Conservation (phyloP, 2,888 invertebrate genomes). For the Andrena bicolor region DNA sequence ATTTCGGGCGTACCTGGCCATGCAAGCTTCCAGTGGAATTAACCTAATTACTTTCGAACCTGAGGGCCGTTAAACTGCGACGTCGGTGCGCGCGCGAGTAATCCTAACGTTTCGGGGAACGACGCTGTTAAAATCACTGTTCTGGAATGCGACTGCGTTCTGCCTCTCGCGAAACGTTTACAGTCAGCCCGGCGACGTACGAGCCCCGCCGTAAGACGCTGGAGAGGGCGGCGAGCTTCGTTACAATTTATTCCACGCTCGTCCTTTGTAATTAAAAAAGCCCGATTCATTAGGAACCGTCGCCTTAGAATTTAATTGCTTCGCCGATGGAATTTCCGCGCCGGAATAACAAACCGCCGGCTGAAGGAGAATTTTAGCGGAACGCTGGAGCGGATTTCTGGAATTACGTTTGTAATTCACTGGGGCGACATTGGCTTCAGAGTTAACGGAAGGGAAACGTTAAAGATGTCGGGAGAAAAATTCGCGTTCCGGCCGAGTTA, state of each 20-base stretch:
- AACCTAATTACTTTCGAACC: conserved; percentile 74
- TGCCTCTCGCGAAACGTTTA: conserved; percentile 51
- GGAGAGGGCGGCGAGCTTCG: conserved; percentile 36
- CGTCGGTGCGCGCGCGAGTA: conserved; percentile 51
- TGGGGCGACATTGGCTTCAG: neutral
- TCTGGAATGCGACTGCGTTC: conserved; percentile 71
- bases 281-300: conserved; percentile 69
- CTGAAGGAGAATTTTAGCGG: conserved; percentile 63
- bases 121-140: conserved; percentile 74
- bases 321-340: conserved; percentile 66
- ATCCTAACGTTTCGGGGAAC: conserved; percentile 72
- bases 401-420: conserved; percentile 46
- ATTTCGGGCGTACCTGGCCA: conserved; percentile 56
- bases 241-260: conserved; percentile 68
- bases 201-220: conserved; percentile 36
- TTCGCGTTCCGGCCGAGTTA: conserved; percentile 1
- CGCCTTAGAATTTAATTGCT: conserved; percentile 72
- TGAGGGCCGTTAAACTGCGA: conserved; percentile 69
- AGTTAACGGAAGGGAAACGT: neutral
- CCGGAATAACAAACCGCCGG: conserved; percentile 65
- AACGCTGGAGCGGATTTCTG: conserved; percentile 30
- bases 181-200: conserved; percentile 50
- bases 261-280: conserved; percentile 69
- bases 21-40: conserved; percentile 66
- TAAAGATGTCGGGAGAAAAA: neutral